Conservation (phyloP, 2,888 invertebrate genomes). For the Pollenia labialis region DNA sequence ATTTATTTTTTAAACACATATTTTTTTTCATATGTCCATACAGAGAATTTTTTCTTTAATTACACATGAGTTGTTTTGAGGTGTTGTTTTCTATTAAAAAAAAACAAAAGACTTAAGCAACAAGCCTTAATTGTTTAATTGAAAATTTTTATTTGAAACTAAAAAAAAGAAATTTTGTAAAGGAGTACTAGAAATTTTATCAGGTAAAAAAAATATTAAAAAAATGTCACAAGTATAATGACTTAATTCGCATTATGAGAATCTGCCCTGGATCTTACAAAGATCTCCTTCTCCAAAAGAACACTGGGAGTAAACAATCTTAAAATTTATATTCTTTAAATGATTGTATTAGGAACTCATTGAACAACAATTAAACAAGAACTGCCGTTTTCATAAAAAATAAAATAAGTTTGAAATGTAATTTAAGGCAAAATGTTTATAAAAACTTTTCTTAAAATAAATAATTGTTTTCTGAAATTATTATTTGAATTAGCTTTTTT, state of each 20-base stretch:
- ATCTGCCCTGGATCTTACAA: too few species aligned
- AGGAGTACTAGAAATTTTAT: not conserved
- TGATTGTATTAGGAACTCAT: not conserved
- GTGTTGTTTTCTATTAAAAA: not conserved
- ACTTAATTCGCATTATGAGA: too few species aligned
- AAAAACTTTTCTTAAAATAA: too few species aligned
- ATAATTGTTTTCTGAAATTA: not conserved
- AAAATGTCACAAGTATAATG: too few species aligned
- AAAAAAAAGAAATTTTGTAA: not conserved
- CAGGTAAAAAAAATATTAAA: not conserved
- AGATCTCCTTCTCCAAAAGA: too few species aligned
- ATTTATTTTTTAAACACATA: not conserved
- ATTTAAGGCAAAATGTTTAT: too few species aligned
- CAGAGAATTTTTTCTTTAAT: slow-evolving; percentile 17
- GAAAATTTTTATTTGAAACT: not conserved
- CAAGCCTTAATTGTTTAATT: not conserved
- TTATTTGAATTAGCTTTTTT: too few species aligned
- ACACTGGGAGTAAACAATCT: too few species aligned
- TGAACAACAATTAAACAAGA: not conserved
- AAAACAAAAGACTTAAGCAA: slow-evolving; percentile 48
- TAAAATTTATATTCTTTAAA: too few species aligned
- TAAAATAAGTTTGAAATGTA: too few species aligned
- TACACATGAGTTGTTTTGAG: not conserved
- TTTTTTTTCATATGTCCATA: not conserved
- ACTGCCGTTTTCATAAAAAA: too few species aligned